Evolutionary conservation across 1,140 invertebrate genomes (phyloP).

Genomic region (Theocolax elegans): DNA sequence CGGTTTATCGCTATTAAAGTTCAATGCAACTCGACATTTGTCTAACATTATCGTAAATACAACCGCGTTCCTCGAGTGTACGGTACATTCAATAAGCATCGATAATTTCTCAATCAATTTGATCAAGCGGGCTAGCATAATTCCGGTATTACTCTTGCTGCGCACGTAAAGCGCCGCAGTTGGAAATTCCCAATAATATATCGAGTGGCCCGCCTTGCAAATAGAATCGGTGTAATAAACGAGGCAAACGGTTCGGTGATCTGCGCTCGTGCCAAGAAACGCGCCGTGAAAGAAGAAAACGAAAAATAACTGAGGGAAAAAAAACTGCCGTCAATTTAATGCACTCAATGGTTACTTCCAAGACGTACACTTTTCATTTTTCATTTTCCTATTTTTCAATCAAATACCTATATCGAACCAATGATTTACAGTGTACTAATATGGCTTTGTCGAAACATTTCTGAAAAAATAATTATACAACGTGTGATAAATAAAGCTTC

Average conservation of each 20-base stretch:
- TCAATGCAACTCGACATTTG: too few relatives aligned
- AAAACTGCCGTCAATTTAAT: background rate
- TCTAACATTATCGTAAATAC: too few relatives aligned
- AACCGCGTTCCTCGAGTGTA: too few relatives aligned
- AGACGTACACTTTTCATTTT: too few relatives aligned
- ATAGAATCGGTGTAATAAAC: conserved; percentile 25
- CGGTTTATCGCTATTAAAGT: too few relatives aligned
- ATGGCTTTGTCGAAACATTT: too few relatives aligned
- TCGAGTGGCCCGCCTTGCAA: conserved; percentile 3
- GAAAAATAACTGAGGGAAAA: conserved; percentile 6
- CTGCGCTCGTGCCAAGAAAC: conserved; percentile 20
- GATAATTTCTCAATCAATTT: conserved; percentile 6
- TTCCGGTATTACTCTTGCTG: background rate
- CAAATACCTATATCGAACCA: too few relatives aligned
- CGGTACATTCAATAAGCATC: conserved; percentile 13
- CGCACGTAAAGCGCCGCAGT: background rate
- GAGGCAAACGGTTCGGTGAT: conserved; percentile 4
- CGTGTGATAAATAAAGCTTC: too few relatives aligned
- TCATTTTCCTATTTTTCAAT: too few relatives aligned
- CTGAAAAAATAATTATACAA: too few relatives aligned
- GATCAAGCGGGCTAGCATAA: conserved; percentile 3
- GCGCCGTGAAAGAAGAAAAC: background rate
- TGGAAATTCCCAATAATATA: conserved; percentile 18
- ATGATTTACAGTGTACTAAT: too few relatives aligned
- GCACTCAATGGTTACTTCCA: too few relatives aligned